phyloP scores from a whole-genome alignment of 2,797 vertebrate genomes.

The Cercopithecus diana region DNA sequence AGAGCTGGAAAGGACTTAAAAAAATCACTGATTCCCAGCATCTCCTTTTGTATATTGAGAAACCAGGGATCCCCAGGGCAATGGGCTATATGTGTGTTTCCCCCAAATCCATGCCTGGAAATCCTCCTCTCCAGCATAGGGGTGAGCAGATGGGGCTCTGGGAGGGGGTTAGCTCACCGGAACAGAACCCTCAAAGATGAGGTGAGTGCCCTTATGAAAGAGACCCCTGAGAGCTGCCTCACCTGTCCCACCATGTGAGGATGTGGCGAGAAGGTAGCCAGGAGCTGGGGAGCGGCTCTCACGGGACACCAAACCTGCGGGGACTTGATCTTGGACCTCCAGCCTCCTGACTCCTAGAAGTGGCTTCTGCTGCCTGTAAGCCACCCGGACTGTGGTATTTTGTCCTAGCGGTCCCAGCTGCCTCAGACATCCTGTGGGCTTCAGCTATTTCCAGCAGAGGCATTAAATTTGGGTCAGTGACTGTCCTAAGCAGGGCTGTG shows the following conservation, averaged over 20 bases:
- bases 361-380: not conserved
- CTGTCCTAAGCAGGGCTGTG: too few relatives aligned
- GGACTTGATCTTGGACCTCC: not conserved
- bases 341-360: not conserved
- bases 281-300: not conserved
- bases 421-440: not conserved
- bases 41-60: not conserved
- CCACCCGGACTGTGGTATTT: not conserved
- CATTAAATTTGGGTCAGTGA: too few relatives aligned
- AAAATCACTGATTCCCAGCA: not conserved
- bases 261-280: not conserved
- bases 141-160: not conserved
- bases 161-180: not conserved
- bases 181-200: not conserved
- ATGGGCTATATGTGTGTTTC: not conserved
- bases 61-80: not conserved
- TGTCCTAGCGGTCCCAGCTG: not conserved
- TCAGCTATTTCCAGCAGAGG: not conserved
- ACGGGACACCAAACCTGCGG: rapidly evolving
- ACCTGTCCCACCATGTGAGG: not conserved
- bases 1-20: not conserved
- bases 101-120: not conserved
- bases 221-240: not conserved
- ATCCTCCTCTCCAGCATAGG: not conserved
- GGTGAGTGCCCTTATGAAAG: not conserved